Evolutionary conservation across 2,888 invertebrate genomes (phyloP).

Genomic region (Strigamia maritima): DNA sequence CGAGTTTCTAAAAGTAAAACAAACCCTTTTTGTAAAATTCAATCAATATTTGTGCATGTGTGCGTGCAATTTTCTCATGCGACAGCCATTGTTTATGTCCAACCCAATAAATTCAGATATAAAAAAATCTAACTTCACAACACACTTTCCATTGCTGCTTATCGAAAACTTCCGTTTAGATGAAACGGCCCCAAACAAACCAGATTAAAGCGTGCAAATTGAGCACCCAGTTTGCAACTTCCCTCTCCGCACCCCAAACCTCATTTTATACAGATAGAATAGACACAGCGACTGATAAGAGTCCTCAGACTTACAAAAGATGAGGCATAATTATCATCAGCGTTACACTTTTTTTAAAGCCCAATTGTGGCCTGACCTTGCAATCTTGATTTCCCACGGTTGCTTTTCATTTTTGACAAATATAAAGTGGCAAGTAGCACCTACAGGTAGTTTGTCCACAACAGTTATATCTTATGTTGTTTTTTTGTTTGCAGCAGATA

Average conservation of each 20-base stretch:
- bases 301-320: background rate
- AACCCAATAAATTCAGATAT: background rate
- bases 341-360: background rate
- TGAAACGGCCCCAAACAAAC: background rate
- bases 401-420: slow-evolving; percentile 8
- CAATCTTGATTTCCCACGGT: background rate
- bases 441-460: background rate
- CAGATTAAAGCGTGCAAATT: slow-evolving; percentile 16
- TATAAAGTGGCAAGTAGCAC: background rate
- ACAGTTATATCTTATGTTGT: too few relatives aligned
- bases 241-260: background rate
- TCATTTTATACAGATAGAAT: background rate
- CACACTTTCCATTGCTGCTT: background rate
- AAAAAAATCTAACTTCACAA: background rate
- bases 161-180: slow-evolving; percentile 6
- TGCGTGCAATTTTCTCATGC: background rate
- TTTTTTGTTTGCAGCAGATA: background rate
- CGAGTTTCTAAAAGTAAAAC: background rate
- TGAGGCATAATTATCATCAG: background rate
- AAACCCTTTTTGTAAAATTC: background rate
- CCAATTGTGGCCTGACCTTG: slow-evolving; percentile 1
- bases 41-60: background rate
- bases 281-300: background rate
- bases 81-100: background rate
- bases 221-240: background rate